These are phyloP conservation scores for Caenorhabditis inopinata DNA, from an alignment of 1,140 invertebrate genomes.

Conservation along the genomic window DNA sequence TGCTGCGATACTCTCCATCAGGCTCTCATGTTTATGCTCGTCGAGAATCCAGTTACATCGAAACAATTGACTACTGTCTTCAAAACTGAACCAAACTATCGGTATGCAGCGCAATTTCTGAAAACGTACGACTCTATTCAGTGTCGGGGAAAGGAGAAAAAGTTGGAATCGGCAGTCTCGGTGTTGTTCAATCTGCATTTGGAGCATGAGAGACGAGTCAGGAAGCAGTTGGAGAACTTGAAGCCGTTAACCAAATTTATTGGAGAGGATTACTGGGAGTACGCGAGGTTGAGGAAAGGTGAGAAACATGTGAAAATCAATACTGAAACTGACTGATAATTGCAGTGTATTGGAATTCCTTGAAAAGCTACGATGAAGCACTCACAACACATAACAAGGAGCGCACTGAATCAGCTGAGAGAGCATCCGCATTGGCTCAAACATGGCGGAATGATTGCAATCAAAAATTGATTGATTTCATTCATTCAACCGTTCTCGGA, in stretches of 20 bases:
- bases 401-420: neutral
- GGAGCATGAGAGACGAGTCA: neutral
- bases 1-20: neutral
- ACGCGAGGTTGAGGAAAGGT: neutral
- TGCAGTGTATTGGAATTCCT: neutral
- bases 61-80: neutral
- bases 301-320: too few relatives aligned
- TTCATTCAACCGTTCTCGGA: neutral
- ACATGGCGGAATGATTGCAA: neutral
- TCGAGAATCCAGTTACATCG: neutral
- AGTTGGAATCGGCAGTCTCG: neutral
- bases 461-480: neutral
- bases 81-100: neutral
- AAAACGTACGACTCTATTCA: neutral
- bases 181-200: neutral
- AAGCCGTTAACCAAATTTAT: neutral
- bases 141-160: neutral
- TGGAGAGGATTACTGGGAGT: constrained; percentile 15
- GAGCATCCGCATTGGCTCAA: neutral
- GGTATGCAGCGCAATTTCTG: neutral
- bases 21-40: neutral
- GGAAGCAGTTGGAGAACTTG: neutral
- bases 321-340: too few relatives aligned
- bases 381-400: neutral
- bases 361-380: neutral